These are phyloP conservation scores for Cartodere bifasciata DNA, from an alignment of 2,888 invertebrate species.

Conservation along the genomic window DNA sequence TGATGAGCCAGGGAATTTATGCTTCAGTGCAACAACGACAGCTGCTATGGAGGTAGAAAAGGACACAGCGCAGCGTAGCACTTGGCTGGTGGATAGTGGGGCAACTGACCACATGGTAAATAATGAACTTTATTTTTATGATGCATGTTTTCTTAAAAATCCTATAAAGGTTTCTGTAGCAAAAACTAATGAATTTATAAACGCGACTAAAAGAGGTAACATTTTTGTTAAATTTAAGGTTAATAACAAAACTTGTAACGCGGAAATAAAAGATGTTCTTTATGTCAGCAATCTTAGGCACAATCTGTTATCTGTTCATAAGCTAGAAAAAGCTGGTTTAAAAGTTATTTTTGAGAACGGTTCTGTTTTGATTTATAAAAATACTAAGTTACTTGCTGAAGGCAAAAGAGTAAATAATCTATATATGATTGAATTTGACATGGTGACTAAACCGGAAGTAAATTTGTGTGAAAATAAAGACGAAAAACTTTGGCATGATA, in stretches of 20 bases:
- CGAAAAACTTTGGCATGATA: no score
- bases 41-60: no score
- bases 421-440: constrained; percentile 10
- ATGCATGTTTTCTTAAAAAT: constrained; percentile 2
- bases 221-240: constrained; percentile 7
- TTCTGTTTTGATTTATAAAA: constrained; percentile 9
- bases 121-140: constrained; percentile 6
- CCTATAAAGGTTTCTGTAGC: constrained; percentile 10
- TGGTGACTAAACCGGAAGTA: no score
- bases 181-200: constrained; percentile 9
- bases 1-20: no score
- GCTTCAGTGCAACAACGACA: no score
- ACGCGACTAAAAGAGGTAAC: constrained; percentile 9
- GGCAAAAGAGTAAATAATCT: constrained; percentile 9
- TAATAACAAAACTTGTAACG: background rate
- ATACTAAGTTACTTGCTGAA: constrained; percentile 5
- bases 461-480: no score
- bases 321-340: constrained; percentile 9
- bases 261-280: constrained; percentile 7
- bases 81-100: constrained; percentile 9
- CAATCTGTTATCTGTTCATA: constrained; percentile 11
- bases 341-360: constrained; percentile 8
- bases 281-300: constrained; percentile 6
- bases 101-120: constrained; percentile 13
- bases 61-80: no score